phyloP scores from a whole-genome alignment of 2,888 invertebrate species.

The Stenurella melanura region DNA sequence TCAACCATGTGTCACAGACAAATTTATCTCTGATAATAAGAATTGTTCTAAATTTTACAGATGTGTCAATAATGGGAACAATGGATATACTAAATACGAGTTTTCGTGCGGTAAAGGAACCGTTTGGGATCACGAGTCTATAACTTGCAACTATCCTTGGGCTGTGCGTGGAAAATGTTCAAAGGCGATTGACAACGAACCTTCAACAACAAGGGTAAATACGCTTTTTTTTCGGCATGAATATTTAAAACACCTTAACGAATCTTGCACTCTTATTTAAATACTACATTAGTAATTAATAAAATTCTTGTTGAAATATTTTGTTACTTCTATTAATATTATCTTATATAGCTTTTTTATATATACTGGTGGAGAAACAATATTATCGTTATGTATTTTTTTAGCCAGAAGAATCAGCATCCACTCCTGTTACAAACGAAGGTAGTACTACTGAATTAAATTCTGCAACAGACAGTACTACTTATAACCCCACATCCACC shows the following conservation, averaged over 20 bases:
- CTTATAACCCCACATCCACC: neutral
- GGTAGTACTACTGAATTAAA: conserved; percentile 3
- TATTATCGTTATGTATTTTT: neutral
- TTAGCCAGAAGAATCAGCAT: conserved; percentile 8
- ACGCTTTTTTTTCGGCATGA: neutral
- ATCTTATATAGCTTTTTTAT: no score
- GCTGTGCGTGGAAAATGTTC: conserved; percentile 72
- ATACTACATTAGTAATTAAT: no score
- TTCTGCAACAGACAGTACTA: conserved; percentile 12
- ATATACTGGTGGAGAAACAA: neutral
- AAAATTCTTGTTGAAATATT: no score
- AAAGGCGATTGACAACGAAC: conserved; percentile 16
- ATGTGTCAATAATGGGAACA: conserved; percentile 79
- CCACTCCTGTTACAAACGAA: neutral
- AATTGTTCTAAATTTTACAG: conserved; percentile 85
- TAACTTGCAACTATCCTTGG: conserved; percentile 79
- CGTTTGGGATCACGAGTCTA: conserved; percentile 81
- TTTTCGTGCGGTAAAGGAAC: conserved; percentile 83
- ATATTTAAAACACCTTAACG: no score
- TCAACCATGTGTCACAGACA: conserved; percentile 72
- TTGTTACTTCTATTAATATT: no score
- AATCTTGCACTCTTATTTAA: no score
- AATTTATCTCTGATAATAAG: conserved; percentile 81
- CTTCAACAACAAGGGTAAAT: conserved; percentile 27
- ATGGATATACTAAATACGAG: conserved; percentile 77